These are phyloP conservation scores for Cantharis nigra DNA, from an alignment of 2,888 invertebrate genomes.

Conservation along the genomic window DNA sequence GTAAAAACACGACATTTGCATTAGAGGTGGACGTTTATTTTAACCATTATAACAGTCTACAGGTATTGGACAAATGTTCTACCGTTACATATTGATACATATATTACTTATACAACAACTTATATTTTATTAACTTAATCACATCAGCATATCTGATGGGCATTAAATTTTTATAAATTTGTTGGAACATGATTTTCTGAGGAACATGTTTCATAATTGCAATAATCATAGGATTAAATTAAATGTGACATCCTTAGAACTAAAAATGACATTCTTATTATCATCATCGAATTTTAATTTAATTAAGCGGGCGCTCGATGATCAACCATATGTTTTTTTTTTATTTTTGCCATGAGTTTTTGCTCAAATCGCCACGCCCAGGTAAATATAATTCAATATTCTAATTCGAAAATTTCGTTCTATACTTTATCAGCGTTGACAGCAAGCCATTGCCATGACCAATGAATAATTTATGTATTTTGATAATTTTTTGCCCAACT, in stretches of 20 bases:
- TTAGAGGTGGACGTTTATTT: conserved; percentile 20
- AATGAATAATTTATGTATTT: neutral
- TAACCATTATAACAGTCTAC: conserved; percentile 22
- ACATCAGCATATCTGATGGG: neutral
- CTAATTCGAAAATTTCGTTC: neutral
- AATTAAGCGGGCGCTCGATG: neutral
- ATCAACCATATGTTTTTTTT: neutral
- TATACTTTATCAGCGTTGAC: neutral
- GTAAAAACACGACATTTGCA: conserved; percentile 15
- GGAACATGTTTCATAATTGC: neutral
- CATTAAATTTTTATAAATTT: neutral
- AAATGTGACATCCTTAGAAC: neutral
- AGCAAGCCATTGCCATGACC: neutral
- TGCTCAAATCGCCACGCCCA: neutral
- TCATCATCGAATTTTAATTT: neutral
- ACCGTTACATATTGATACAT: conserved; percentile 25
- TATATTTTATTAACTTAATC: neutral
- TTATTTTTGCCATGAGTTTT: neutral
- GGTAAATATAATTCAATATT: neutral
- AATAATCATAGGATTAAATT: neutral
- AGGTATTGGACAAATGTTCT: conserved; percentile 11
- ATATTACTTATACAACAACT: conserved; percentile 10
- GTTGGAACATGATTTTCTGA: neutral
- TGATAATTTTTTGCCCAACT: too few species aligned
- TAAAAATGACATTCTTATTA: neutral